Percentiles rank a stretch among this genome's conserved stretches.
Conservation (phyloP, 2,797 vertebrate species). For the Amniataba percoides region DNA sequence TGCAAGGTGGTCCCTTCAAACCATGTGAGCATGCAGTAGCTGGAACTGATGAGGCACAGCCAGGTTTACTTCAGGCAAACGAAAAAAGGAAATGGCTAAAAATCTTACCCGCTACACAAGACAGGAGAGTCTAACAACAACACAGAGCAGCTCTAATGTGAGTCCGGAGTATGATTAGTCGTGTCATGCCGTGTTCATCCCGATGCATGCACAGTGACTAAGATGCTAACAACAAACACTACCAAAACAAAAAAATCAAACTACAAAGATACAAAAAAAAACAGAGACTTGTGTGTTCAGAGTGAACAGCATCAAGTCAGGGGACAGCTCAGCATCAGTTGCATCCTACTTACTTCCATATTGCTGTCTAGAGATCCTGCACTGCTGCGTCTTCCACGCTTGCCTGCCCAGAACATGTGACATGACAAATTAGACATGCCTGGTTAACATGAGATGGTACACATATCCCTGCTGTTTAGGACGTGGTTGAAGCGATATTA, state of each 20-base stretch:
- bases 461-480: slow-evolving; percentile 41
- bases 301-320: slow-evolving; percentile 84
- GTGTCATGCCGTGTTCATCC: slow-evolving; percentile 56
- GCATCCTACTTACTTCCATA: slow-evolving; percentile 99
- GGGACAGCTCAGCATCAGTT: slow-evolving; percentile 84
- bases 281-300: slow-evolving; percentile 73
- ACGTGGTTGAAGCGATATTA: slow-evolving; percentile 46
- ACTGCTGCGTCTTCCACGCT: slow-evolving; percentile 99
- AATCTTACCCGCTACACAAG: slow-evolving; percentile 3
- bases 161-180: slow-evolving; percentile 43
- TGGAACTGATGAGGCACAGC: slow-evolving; percentile 27
- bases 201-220: slow-evolving; percentile 64
- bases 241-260: slow-evolving; percentile 53
- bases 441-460: slow-evolving; percentile 75
- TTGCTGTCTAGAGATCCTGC: slow-evolving; percentile 99
- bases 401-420: slow-evolving; percentile 99
- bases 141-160: slow-evolving; percentile 7
- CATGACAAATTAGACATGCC: slow-evolving; percentile 93
- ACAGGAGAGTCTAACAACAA: slow-evolving; percentile 16
- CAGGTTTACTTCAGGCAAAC: slow-evolving; percentile 4
- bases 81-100: slow-evolving; percentile 19
- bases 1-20: slow-evolving; percentile 58
- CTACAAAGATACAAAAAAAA: slow-evolving; percentile 74
- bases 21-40: slow-evolving; percentile 72
- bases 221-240: slow-evolving; percentile 49